phyloP scores from a whole-genome alignment of 2,113 vertebrate species.

The Anguilla japonica region DNA sequence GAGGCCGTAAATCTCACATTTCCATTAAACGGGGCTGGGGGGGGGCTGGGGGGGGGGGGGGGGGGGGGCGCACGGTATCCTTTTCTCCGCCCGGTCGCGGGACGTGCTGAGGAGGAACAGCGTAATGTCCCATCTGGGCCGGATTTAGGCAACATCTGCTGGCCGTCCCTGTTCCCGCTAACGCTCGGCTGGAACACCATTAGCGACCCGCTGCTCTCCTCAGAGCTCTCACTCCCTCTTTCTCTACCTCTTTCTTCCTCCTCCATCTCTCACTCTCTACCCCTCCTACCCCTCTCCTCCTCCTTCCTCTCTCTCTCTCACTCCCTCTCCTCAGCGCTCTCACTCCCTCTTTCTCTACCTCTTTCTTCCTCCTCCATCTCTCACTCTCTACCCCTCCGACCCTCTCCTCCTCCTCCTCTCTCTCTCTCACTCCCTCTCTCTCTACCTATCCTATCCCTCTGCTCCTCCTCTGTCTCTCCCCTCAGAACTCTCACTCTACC shows the following conservation, averaged over 20 bases:
- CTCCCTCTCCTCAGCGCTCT: no score
- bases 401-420: no score
- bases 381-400: no score
- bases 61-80: neutral
- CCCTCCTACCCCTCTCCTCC: neutral
- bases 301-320: neutral
- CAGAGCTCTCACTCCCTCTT: conserved; percentile 34
- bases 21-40: conserved; percentile 13
- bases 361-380: neutral
- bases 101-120: conserved; percentile 46
- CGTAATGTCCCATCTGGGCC: conserved; percentile 50
- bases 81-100: neutral
- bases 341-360: neutral
- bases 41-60: no score
- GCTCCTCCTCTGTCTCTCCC: no score
- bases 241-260: conserved; percentile 8
- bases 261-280: neutral
- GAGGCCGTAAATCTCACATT: conserved; percentile 9
- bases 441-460: no score
- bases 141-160: conserved; percentile 57
- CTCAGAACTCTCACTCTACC: no score
- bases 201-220: conserved; percentile 16
- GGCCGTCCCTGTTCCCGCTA: conserved; percentile 24
- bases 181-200: neutral
- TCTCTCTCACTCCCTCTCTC: conserved; percentile 34